Percentiles rank a stretch among this genome's conserved stretches.
These are phyloP conservation scores for Leptothorax acervorum DNA, from an alignment of 2,888 invertebrate genomes.

Conservation along the genomic window DNA sequence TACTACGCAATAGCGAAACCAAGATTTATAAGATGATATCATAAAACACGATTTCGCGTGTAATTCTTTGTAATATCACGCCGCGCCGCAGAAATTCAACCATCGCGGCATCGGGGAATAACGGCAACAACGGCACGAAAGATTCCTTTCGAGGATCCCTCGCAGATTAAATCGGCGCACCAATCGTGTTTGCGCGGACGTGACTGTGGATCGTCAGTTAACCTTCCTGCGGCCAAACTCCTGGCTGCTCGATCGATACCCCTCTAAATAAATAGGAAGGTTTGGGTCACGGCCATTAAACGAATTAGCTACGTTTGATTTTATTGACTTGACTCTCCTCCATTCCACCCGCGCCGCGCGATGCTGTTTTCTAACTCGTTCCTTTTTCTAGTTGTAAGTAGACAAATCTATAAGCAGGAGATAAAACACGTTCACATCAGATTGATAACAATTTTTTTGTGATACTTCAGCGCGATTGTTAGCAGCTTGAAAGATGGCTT, in stretches of 20 bases:
- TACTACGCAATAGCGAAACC: background rate
- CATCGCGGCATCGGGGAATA: conserved; percentile 28
- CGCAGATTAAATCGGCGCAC: conserved; percentile 79
- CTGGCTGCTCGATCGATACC: conserved; percentile 72
- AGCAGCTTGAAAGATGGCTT: background rate
- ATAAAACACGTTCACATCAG: conserved; percentile 48
- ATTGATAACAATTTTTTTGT: conserved; percentile 46
- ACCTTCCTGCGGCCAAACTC: conserved; percentile 61
- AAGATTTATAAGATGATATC: conserved; percentile 21
- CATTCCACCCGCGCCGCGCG: conserved; percentile 4
- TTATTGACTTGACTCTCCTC: conserved; percentile 74
- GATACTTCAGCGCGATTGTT: conserved; percentile 29
- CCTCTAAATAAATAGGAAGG: conserved; percentile 80
- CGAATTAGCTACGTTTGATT: conserved; percentile 82
- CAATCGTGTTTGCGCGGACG: conserved; percentile 82
- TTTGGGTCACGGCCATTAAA: conserved; percentile 80
- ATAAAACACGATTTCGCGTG: conserved; percentile 16
- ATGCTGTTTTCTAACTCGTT: conserved; percentile 51
- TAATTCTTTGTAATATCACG: conserved; percentile 30
- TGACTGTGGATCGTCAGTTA: conserved; percentile 80
- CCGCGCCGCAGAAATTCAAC: conserved; percentile 59
- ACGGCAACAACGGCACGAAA: conserved; percentile 60
- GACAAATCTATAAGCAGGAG: conserved; percentile 48
- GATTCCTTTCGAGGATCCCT: conserved; percentile 69
- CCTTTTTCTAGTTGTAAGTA: conserved; percentile 2